Evolutionary conservation across 2,888 invertebrate species (phyloP).

Genomic region (Pollenia labialis): DNA sequence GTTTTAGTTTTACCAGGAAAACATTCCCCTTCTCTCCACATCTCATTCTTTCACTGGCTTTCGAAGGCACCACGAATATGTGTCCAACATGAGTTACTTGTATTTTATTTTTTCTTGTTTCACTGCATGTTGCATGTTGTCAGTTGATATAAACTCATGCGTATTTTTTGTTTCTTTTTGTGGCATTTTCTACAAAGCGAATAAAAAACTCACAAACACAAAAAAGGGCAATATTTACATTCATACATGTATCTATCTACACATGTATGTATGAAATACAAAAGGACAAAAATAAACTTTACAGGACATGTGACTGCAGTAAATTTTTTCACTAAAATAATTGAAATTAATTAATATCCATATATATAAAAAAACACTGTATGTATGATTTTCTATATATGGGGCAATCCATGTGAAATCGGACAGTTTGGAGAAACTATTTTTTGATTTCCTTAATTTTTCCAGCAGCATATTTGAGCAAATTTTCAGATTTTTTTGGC

Average conservation of each 20-base stretch:
- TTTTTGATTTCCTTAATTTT: too few relatives aligned
- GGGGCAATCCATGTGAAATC: too few relatives aligned
- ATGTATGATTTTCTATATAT: neutral
- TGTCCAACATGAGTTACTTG: slow-evolving; percentile 12
- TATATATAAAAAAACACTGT: neutral
- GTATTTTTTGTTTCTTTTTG: slow-evolving; percentile 22
- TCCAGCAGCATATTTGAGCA: too few relatives aligned
- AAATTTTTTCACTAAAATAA: slow-evolving; percentile 37
- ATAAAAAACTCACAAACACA: slow-evolving; percentile 23
- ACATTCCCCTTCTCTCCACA: neutral
- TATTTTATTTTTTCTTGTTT: neutral
- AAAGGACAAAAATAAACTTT: slow-evolving; percentile 11
- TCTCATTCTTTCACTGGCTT: neutral
- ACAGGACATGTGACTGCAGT: slow-evolving; percentile 56
- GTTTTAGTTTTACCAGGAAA: neutral
- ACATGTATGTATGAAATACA: neutral
- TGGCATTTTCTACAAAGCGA: slow-evolving; percentile 3
- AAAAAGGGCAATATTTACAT: neutral
- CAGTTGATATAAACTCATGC: slow-evolving; percentile 40
- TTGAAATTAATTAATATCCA: slow-evolving; percentile 62
- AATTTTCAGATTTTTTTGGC: too few relatives aligned
- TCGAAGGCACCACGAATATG: slow-evolving; percentile 10
- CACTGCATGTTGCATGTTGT: slow-evolving; percentile 58
- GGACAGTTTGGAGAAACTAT: too few relatives aligned
- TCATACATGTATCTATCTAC: neutral